Conservation (phyloP, 1,140 invertebrate genomes). For the Anoplophora glabripennis region DNA sequence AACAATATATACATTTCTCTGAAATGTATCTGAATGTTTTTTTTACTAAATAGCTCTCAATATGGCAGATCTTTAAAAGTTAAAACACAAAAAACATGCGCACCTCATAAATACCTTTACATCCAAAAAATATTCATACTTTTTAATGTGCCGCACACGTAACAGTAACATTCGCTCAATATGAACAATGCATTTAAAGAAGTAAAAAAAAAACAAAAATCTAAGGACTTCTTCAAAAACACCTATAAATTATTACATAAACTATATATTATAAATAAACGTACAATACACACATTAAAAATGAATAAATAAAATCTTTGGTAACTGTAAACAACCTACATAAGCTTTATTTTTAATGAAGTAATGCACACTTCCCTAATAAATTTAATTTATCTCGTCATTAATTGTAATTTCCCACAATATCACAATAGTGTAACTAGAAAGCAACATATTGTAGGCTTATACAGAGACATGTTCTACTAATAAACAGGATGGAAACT, state of each 20-base stretch:
- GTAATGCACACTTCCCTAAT: constrained; percentile 26
- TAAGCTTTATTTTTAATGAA: constrained; percentile 21
- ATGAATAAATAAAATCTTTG: constrained; percentile 41
- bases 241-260: constrained; percentile 15
- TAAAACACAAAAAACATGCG: constrained; percentile 13
- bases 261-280: constrained; percentile 33
- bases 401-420: constrained; percentile 22
- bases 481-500: too few relatives aligned
- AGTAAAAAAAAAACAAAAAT: not conserved
- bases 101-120: constrained; percentile 1
- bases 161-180: constrained; percentile 1
- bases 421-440: constrained; percentile 26
- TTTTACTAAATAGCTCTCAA: constrained; percentile 15
- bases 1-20: constrained; percentile 45
- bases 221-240: too few relatives aligned
- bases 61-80: constrained; percentile 12
- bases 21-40: constrained; percentile 40
- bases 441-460: constrained; percentile 1
- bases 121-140: constrained; percentile 4
- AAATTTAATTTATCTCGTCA: constrained; percentile 8
- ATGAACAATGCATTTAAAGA: constrained; percentile 15
- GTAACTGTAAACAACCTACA: constrained; percentile 32
- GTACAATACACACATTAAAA: constrained; percentile 17
- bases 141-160: not conserved
- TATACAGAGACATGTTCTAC: too few relatives aligned